Conservation (phyloP, 1,140 invertebrate species). For the Aphidius ervi region DNA sequence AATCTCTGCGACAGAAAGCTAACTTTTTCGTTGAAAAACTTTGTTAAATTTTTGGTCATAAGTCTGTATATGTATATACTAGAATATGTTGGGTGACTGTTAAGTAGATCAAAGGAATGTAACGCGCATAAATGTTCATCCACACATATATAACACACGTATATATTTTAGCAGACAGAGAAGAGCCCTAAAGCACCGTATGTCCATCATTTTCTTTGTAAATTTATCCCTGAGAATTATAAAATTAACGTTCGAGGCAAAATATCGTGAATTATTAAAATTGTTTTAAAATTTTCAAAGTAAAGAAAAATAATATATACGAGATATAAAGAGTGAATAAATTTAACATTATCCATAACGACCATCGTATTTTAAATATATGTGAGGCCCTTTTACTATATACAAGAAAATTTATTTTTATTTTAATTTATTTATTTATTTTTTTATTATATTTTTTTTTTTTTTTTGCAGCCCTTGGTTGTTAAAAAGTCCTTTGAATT, state of each 20-base stretch:
- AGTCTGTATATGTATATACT: conserved; percentile 29
- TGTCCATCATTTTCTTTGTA: conserved; percentile 15
- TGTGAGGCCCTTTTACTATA: too few relatives aligned
- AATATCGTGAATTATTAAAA: too few relatives aligned
- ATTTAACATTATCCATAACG: too few relatives aligned
- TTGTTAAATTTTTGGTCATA: conserved; percentile 49
- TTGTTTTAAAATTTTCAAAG: too few relatives aligned
- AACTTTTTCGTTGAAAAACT: conserved; percentile 37
- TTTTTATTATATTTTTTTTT: too few relatives aligned
- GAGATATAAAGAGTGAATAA: too few relatives aligned
- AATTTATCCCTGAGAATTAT: conserved; percentile 8
- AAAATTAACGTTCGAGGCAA: background rate
- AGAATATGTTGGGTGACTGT: conserved; percentile 11
- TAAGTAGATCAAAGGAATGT: conserved; percentile 48
- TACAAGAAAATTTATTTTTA: too few relatives aligned
- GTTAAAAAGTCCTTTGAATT: too few relatives aligned
- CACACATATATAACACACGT: background rate
- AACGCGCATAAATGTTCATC: conserved; percentile 8
- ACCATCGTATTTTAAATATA: too few relatives aligned
- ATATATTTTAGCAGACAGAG: background rate
- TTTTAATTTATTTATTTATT: too few relatives aligned
- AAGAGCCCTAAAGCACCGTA: conserved; percentile 9
- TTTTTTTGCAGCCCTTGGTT: too few relatives aligned
- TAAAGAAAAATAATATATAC: too few relatives aligned
- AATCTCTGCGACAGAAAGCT: conserved; percentile 31